Evolutionary conservation across 1,140 invertebrate genomes (phyloP).

Genomic region (Ephestia elutella): DNA sequence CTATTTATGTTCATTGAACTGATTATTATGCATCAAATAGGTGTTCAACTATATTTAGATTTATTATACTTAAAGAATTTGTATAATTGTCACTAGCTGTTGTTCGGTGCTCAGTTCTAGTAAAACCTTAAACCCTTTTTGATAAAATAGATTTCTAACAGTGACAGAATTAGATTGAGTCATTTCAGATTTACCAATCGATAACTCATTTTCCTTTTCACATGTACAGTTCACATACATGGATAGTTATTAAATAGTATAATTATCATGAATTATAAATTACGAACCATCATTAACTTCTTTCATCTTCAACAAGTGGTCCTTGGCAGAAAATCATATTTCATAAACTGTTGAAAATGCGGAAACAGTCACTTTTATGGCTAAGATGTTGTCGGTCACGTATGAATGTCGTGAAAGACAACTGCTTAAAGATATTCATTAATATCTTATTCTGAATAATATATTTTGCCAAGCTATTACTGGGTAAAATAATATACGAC

Average conservation of each 20-base stretch:
- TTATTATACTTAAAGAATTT: not conserved
- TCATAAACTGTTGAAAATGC: slow-evolving; percentile 10
- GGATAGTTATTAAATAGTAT: no score
- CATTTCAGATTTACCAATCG: no score
- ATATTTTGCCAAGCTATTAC: no score
- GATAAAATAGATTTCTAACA: no score
- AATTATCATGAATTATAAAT: no score
- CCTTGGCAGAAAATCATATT: not conserved
- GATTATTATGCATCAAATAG: slow-evolving; percentile 13
- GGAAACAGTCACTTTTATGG: slow-evolving; percentile 12
- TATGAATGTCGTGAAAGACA: slow-evolving; percentile 4
- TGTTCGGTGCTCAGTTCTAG: not conserved
- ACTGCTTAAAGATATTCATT: no score
- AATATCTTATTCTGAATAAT: no score
- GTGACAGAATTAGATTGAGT: no score
- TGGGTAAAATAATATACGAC: no score
- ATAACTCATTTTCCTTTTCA: no score
- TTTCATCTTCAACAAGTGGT: not conserved
- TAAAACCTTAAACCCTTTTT: no score
- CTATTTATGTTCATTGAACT: slow-evolving; percentile 41
- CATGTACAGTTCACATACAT: no score
- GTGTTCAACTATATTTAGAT: not conserved
- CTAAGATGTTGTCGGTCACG: slow-evolving; percentile 15
- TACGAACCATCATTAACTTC: not conserved
- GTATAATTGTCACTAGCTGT: not conserved